Base-by-base conservation (phyloP, 1,140 invertebrate species). In the Hylaeus anthracinus region DNA sequence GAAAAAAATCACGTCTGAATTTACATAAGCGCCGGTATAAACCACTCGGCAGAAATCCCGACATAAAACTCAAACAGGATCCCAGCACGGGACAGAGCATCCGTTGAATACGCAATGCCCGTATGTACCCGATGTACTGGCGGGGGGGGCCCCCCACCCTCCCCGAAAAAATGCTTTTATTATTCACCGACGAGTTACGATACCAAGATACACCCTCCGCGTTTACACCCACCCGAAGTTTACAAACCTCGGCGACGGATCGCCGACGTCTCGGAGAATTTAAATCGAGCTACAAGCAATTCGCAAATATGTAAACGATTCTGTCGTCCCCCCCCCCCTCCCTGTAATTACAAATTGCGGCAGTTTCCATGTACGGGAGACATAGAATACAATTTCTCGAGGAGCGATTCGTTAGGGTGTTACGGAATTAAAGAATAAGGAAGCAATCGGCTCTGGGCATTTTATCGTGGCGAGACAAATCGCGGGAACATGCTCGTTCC, bases 11-110 rank as follows among this genome's bases (percentile, higher is more conserved):
- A 93, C 93, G 92, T 93, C 92, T 89, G 88, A 90, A 94, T 93
- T 93, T 92, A 92, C 92, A 93, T 93, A 93, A 94, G 92, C 92
- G 91, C 89, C 90, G 90, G 91, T 92, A 94, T 93, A 93, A 93
- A 93, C 90, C 93, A 93, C 92, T 93, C 91, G 92, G 88, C 91
- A 89, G 88, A 90, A 91, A 93, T 92, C 91, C 91, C 89, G 86
- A 91, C 89, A 91, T 92, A 91, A 89, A 92, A 92, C 90, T 89
- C 87, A 90, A 91, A 91, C 90, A 91, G 90, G 90, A 91, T 91
- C 89, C 86, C 86, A 83, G 56, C 85, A 85, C 87, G 90, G 88
- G 88, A 90, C 89, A 83, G 83, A 85, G 82, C 91, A 90, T 90
- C 90, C 88, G 90, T 89, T 92, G 92, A 93, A 93, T 93, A 93